A percentile compares a stretch with the other conserved stretches of the same genome.
These are phyloP conservation scores for Pseudomyrmex dendroicus DNA, from an alignment of 1,140 invertebrate species.

Conservation along the genomic window DNA sequence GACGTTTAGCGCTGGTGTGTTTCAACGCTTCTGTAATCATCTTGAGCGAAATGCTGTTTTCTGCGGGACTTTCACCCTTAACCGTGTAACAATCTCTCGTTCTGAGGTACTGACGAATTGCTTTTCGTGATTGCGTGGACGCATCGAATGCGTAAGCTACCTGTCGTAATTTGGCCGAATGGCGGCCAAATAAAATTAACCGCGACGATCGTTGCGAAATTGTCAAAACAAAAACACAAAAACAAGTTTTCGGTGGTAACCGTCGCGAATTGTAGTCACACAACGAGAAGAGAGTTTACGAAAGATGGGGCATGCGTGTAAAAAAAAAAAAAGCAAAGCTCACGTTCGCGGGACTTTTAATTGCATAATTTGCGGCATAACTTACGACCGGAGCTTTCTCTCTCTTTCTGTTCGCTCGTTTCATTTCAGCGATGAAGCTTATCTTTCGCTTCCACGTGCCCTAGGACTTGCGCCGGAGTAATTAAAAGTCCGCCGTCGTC, in stretches of 20 bases:
- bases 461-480: conserved; percentile 59
- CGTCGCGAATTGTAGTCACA: conserved; percentile 12
- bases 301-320: conserved; percentile 49
- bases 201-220: conserved; percentile 5
- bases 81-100: conserved; percentile 9
- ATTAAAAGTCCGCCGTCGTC: conserved; percentile 75
- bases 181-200: neutral
- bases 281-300: conserved; percentile 54
- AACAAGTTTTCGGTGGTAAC: conserved; percentile 14
- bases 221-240: neutral
- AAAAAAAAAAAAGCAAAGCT: conserved; percentile 34
- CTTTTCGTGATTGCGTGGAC: conserved; percentile 1
- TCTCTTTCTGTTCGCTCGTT: conserved; percentile 42
- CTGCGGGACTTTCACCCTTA: conserved; percentile 37
- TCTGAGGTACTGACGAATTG: neutral
- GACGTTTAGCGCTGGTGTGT: conserved; percentile 15
- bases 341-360: conserved; percentile 67
- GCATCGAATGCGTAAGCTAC: no score
- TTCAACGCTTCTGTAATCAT: conserved; percentile 55
- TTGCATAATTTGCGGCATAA: conserved; percentile 70
- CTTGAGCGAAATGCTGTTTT: conserved; percentile 40
- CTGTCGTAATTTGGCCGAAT: neutral
- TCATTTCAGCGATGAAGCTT: conserved; percentile 66
- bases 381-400: conserved; percentile 53
- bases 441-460: conserved; percentile 70